A percentile compares a stretch with the other conserved stretches of the same genome.
phyloP scores from a whole-genome alignment of 2,797 vertebrate species.

The Sebastes itinus region DNA sequence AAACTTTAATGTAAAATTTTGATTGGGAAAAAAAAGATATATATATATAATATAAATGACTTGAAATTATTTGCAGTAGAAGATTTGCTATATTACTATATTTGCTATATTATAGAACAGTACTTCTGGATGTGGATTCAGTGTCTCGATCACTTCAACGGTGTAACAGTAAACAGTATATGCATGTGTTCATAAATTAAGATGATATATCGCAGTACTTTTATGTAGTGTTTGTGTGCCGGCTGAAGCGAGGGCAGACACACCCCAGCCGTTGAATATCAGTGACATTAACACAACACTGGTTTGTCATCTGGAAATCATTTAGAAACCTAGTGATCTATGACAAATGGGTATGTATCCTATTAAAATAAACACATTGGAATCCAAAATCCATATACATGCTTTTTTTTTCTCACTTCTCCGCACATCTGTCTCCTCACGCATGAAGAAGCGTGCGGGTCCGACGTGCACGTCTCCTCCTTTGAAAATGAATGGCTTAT shows the following conservation, averaged over 20 bases:
- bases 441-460: constrained; percentile 44
- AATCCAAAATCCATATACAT: constrained; percentile 71
- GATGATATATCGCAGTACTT: not conserved
- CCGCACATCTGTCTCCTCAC: constrained; percentile 63
- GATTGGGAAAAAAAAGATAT: not conserved
- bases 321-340: constrained; percentile 85
- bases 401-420: constrained; percentile 22
- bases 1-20: not conserved
- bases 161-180: not conserved
- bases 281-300: constrained; percentile 85
- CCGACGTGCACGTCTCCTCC: constrained; percentile 29
- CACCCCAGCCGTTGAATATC: constrained; percentile 85
- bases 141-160: not conserved
- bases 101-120: not conserved
- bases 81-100: not conserved
- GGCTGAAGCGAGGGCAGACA: constrained; percentile 34
- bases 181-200: not conserved
- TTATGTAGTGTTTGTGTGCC: not conserved
- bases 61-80: not conserved
- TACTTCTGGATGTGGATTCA: not conserved
- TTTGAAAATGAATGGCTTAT: constrained; percentile 73
- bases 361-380: constrained; percentile 75
- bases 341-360: constrained; percentile 83
- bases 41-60: no score
- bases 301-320: constrained; percentile 90